Percentiles rank a stretch among this genome's conserved stretches.
Conservation (phyloP, 2,797 vertebrate species). For the Tympanoctomys barrerae region DNA sequence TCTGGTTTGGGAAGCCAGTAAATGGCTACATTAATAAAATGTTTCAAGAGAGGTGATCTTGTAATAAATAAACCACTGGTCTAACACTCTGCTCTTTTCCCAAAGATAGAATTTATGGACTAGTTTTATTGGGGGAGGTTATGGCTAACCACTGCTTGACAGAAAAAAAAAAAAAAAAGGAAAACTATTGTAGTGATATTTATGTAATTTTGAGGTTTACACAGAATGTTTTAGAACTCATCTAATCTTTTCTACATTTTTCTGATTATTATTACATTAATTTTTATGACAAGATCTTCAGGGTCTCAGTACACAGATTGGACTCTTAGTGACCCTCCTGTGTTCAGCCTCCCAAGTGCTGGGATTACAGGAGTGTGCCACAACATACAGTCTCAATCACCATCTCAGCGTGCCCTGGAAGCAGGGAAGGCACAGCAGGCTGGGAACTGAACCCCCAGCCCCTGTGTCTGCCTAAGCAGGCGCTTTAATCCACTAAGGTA, state of each 20-base stretch:
- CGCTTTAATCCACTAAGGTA: no score
- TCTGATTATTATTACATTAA: not conserved
- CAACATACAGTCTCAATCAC: no score
- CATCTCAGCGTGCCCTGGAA: no score
- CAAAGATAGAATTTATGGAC: not conserved
- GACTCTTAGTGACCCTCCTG: no score
- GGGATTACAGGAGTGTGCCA: no score
- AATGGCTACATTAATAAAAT: not conserved
- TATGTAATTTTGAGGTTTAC: constrained; percentile 12
- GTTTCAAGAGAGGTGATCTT: not conserved
- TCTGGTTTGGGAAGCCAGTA: not conserved
- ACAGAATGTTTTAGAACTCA: not conserved
- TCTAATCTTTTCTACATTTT: constrained; percentile 33
- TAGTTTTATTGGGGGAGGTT: not conserved
- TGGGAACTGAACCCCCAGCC: no score
- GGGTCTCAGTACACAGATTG: no score
- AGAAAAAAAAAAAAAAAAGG: not conserved
- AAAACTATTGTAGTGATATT: not conserved
- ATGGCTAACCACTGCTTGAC: not conserved
- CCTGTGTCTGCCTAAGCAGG: no score
- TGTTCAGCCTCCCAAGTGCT: no score
- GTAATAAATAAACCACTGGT: not conserved
- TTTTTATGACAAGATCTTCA: no score
- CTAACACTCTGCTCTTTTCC: not conserved
- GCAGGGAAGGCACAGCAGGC: no score